Base-by-base conservation (phyloP, 2,797 vertebrate genomes). In the Hapalemur alaotrensis region DNA sequence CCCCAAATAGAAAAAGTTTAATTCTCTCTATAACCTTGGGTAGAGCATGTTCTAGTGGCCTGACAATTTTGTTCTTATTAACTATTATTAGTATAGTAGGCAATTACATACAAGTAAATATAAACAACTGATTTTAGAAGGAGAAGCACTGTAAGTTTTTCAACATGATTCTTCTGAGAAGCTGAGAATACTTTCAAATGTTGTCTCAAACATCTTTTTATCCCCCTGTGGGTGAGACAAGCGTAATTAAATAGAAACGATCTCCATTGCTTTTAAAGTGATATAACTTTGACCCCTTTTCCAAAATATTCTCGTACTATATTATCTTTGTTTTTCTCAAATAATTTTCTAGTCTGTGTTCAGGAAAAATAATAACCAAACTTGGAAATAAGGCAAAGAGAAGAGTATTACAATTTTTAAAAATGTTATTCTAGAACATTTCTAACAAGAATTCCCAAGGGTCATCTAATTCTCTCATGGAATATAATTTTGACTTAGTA, bases 401-500 rank as follows among this genome's bases (percentile, higher is more conserved):
- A 46, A 67, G 28, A 73, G 2, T 15, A 20, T 32, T 97, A 35
- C 67, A 22, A 73, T 28, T 48, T 72, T 65, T 50, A 41, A 4
- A 0, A 46, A 61, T 57, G 2, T 46, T 80, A 61, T 70, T 35
- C 0, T 70, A 20, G 1, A 79, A 13, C 8, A 61, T 86, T 91
- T 93, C 48, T 50, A 80, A 38, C 4, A 61, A 86, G n/a, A 69
- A 6, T 79, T 32, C 13, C 67, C 85, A 14, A 52, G 30, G 8
- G n/a, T 35, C 20, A 50, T 54, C 14, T 92, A 15, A 89, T 78
- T 82, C 48, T 59, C 85, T 93, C 25, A 63, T 3, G 46, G 28
- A 82, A 86, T 54, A 81, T 72, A 83, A 79, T 72, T 96, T 80
- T 93, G 17, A 76, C 88, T 89, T 94, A 70, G 28, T 65, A 75